A percentile compares a stretch with the other conserved stretches of the same genome.
phyloP scores from a whole-genome alignment of 2,888 invertebrate genomes.

The Proisotoma minuta region DNA sequence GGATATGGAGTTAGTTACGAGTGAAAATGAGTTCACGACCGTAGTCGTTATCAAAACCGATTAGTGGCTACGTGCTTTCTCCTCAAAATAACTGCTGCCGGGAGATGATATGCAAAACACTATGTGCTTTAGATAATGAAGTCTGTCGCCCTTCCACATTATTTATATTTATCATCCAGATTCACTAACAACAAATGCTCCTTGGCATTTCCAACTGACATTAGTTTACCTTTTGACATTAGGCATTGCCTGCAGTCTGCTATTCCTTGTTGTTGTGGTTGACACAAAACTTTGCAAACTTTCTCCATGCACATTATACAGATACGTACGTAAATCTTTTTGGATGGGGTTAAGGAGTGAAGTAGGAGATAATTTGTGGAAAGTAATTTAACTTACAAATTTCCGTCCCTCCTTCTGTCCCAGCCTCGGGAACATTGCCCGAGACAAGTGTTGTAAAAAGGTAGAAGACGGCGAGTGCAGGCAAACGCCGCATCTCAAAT shows the following conservation, averaged over 20 bases:
- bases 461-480: conserved; percentile 12
- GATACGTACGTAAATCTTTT: too few species aligned
- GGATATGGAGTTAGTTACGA: conserved; percentile 5
- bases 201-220: too few species aligned
- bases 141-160: conserved; percentile 4
- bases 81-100: not conserved
- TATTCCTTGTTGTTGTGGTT: too few species aligned
- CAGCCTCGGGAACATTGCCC: conserved; percentile 14
- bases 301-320: too few species aligned
- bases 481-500: conserved; percentile 4
- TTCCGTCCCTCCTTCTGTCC: conserved; percentile 20
- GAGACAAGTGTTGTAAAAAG: conserved; percentile 15
- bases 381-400: conserved; percentile 23
- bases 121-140: conserved; percentile 9
- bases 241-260: too few species aligned
- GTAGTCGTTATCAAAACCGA: conserved; percentile 18
- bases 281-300: too few species aligned
- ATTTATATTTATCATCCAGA: conserved; percentile 7
- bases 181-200: too few species aligned
- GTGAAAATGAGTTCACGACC: not conserved
- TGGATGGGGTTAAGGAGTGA: conserved; percentile 4
- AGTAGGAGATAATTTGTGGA: not conserved
- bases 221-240: too few species aligned
- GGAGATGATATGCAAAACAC: conserved; percentile 3
- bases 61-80: conserved; percentile 12